phyloP scores from a whole-genome alignment of 1,140 invertebrate genomes.

The Zeugodacus cucurbitae region DNA sequence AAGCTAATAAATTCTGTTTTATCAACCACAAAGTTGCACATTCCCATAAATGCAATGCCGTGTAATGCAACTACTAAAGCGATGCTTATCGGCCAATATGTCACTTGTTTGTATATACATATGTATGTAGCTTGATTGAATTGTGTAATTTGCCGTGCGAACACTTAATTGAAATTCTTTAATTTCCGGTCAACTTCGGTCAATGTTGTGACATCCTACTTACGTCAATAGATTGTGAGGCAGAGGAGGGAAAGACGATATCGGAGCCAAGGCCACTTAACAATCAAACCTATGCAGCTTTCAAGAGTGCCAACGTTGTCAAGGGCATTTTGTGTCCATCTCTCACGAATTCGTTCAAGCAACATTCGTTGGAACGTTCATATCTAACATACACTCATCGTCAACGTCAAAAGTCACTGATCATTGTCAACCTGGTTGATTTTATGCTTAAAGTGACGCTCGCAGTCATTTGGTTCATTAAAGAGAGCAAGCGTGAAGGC shows the following conservation, averaged over 20 bases:
- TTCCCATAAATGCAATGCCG: too few relatives aligned
- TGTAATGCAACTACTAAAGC: too few relatives aligned
- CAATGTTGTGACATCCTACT: neutral
- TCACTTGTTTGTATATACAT: neutral
- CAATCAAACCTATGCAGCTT: constrained; percentile 68
- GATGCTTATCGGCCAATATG: too few relatives aligned
- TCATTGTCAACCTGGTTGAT: constrained; percentile 91
- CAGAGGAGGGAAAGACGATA: constrained; percentile 34
- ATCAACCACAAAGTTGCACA: neutral
- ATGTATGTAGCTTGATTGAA: neutral
- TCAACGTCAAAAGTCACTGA: constrained; percentile 89
- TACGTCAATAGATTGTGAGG: constrained; percentile 21
- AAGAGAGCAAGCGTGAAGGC: constrained; percentile 10
- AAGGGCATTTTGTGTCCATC: constrained; percentile 77
- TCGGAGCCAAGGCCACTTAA: constrained; percentile 55
- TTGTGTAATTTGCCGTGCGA: neutral
- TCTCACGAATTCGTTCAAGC: constrained; percentile 75
- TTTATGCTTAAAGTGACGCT: constrained; percentile 80
- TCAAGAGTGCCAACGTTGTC: constrained; percentile 74
- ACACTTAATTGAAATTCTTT: constrained; percentile 12
- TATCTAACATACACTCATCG: constrained; percentile 90
- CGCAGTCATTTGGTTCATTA: constrained; percentile 61
- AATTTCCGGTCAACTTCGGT: constrained; percentile 11
- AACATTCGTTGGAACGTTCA: constrained; percentile 76
- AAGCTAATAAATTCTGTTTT: constrained; percentile 43